Conservation (phyloP, 2,797 vertebrate genomes). For the Coregonus ussuriensis region DNA sequence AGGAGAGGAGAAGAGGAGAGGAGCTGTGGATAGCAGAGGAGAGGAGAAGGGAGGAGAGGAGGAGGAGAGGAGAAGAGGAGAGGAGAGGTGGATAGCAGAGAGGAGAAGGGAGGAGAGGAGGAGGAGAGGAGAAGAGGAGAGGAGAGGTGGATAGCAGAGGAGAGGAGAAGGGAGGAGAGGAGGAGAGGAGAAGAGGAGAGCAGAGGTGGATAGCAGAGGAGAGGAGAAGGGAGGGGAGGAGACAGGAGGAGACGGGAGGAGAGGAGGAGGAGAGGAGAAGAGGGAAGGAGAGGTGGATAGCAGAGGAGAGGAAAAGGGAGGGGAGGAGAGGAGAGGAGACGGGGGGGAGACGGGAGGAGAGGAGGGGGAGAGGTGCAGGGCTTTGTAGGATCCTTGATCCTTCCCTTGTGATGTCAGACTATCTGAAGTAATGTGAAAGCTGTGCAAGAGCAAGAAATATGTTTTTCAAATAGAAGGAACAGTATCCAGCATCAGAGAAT, state of each 20-base stretch:
- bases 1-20: neutral
- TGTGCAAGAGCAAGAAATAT: neutral
- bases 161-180: neutral
- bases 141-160: too few species aligned
- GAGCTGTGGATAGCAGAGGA: neutral
- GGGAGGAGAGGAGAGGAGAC: too few species aligned
- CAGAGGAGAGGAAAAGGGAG: conserved; percentile 1
- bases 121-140: too few species aligned
- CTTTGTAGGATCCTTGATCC: neutral
- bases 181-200: too few species aligned
- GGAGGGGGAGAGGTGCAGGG: neutral
- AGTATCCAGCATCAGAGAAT: neutral
- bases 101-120: too few species aligned
- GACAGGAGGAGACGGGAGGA: conserved; percentile 18
- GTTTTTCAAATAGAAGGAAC: neutral
- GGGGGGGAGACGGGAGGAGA: too few species aligned
- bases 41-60: neutral
- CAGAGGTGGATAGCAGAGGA: too few species aligned
- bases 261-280: neutral
- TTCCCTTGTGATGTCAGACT: neutral
- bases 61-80: conserved; percentile 19
- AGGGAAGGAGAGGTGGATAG: too few species aligned
- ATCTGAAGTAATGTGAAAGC: neutral
- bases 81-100: conserved; percentile 5
- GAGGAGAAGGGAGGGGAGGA: conserved; percentile 14